Evolutionary conservation across 2,797 vertebrate species (phyloP).

Genomic region (Pangasius sanitwongsei): DNA sequence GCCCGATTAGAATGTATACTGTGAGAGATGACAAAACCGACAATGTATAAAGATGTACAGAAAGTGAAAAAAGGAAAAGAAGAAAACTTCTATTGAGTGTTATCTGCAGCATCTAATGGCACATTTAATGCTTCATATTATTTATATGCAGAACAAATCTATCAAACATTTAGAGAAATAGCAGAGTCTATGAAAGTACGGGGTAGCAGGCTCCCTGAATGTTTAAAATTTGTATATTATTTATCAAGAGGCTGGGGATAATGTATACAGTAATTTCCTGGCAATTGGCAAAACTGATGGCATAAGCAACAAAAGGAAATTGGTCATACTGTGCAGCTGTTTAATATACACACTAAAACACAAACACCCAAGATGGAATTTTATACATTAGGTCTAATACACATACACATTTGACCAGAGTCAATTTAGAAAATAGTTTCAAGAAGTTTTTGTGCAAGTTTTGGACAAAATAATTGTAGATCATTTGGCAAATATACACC

Average conservation of each 20-base stretch:
- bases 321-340: slow-evolving; percentile 4
- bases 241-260: slow-evolving; percentile 84
- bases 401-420: background rate
- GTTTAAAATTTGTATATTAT: slow-evolving; percentile 91
- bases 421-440: background rate
- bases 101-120: slow-evolving; percentile 74
- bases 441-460: background rate
- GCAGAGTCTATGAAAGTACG: slow-evolving; percentile 73
- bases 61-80: background rate
- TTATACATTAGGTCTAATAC: background rate
- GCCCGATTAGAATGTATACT: slow-evolving; percentile 20
- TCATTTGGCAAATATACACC: slow-evolving; percentile 5
- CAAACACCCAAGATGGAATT: background rate
- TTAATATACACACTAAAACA: background rate
- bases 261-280: slow-evolving; percentile 56
- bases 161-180: slow-evolving; percentile 51
- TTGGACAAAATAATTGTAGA: background rate
- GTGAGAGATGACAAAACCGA: slow-evolving; percentile 21
- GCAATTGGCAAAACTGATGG: background rate
- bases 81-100: slow-evolving; percentile 67
- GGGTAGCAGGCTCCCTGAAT: slow-evolving; percentile 99
- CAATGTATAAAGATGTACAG: slow-evolving; percentile 44
- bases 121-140: slow-evolving; percentile 61
- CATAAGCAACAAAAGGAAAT: background rate
- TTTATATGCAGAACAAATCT: slow-evolving; percentile 56